These are phyloP conservation scores for Gryllus bimaculatus DNA, from an alignment of 1,140 invertebrate genomes.

Conservation along the genomic window DNA sequence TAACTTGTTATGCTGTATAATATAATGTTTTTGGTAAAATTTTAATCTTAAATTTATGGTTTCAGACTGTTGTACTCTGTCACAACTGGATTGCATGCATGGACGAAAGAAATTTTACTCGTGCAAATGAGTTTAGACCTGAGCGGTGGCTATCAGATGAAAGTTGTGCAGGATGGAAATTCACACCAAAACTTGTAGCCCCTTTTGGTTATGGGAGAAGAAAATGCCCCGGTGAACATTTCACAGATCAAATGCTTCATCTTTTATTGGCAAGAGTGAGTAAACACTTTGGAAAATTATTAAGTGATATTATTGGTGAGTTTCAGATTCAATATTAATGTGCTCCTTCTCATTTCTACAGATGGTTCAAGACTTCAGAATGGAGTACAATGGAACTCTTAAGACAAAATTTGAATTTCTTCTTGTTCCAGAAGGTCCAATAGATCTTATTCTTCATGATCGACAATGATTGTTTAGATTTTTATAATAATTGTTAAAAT, in stretches of 20 bases:
- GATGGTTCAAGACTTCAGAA: background rate
- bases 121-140: constrained; percentile 63
- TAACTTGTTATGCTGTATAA: background rate
- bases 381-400: background rate
- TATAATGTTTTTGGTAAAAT: background rate
- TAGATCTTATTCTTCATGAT: background rate
- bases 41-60: background rate
- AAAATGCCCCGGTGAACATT: constrained; percentile 73
- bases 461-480: background rate
- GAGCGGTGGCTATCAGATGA: constrained; percentile 63
- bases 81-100: constrained; percentile 76
- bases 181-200: constrained; percentile 55
- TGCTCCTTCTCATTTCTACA: background rate
- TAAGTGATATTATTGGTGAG: background rate
- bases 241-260: constrained; percentile 67
- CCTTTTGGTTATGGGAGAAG: constrained; percentile 80
- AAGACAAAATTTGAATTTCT: background rate
- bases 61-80: constrained; percentile 62
- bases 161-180: constrained; percentile 32
- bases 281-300: background rate
- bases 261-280: constrained; percentile 61
- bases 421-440: background rate
- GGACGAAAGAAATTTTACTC: constrained; percentile 65
- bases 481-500: background rate
- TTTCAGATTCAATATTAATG: background rate